phyloP scores from a whole-genome alignment of 2,888 invertebrate genomes.

The Sphecodes monilicornis region DNA sequence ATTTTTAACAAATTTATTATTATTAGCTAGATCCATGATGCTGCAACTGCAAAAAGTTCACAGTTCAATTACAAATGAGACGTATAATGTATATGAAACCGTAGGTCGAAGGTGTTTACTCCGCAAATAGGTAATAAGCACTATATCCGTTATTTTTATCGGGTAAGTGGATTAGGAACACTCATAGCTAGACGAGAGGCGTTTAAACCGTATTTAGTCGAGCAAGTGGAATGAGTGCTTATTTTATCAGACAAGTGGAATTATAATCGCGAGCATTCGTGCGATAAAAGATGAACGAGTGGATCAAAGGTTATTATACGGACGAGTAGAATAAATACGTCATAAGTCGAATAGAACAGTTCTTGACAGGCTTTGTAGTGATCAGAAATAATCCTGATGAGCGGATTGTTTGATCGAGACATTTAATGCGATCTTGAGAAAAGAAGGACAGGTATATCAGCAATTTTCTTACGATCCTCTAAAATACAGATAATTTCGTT shows the following conservation, averaged over 20 bases:
- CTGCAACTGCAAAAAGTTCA: too few species aligned
- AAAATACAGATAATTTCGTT: too few species aligned
- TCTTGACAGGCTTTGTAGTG: background rate
- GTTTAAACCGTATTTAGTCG: background rate
- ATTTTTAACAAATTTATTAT: too few species aligned
- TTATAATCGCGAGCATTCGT: background rate
- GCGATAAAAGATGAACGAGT: background rate
- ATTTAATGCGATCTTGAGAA: too few species aligned
- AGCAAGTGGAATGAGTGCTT: background rate
- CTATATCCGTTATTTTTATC: background rate
- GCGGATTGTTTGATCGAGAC: too few species aligned
- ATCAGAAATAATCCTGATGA: background rate
- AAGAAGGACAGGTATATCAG: too few species aligned
- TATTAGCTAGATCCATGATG: too few species aligned
- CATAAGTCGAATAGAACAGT: background rate
- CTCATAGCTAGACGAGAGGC: background rate
- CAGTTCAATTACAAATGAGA: background rate
- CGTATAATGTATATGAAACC: too few species aligned
- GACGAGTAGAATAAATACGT: background rate
- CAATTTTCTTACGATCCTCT: too few species aligned
- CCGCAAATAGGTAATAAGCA: background rate
- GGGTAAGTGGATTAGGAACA: background rate
- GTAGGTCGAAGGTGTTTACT: too few species aligned
- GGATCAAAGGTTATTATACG: background rate
- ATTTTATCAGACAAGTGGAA: background rate